phyloP scores from a whole-genome alignment of 2,797 vertebrate genomes.

The Tenualosa ilisha region DNA sequence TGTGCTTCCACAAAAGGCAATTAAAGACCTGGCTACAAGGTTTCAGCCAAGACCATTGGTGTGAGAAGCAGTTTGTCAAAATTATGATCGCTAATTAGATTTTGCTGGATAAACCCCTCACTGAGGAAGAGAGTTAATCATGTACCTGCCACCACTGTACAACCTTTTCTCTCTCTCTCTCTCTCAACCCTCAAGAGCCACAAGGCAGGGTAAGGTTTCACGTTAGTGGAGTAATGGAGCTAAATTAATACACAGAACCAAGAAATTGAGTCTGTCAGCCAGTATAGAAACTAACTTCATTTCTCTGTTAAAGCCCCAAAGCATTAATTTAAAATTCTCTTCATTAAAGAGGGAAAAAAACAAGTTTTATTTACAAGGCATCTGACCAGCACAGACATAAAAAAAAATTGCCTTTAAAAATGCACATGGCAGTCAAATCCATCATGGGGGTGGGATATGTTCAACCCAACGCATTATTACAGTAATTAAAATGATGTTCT shows the following conservation, averaged over 20 bases:
- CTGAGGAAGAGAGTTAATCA: neutral
- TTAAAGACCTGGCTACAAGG: neutral
- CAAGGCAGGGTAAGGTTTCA: neutral
- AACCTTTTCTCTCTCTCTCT: neutral
- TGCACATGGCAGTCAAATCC: neutral
- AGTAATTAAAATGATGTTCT: neutral
- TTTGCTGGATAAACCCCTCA: neutral
- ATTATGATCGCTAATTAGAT: slow-evolving; percentile 23
- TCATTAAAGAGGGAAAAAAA: neutral
- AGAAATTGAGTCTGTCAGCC: neutral
- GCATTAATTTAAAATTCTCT: neutral
- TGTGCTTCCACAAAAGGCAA: neutral
- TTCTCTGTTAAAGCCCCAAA: neutral
- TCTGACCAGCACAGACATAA: neutral
- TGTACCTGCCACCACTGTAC: slow-evolving; percentile 15
- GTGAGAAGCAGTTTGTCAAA: slow-evolving; percentile 15
- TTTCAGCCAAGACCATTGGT: neutral
- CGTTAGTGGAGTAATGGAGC: neutral
- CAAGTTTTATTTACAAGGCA: neutral
- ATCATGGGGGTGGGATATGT: neutral
- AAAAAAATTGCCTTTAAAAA: neutral
- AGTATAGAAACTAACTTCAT: neutral
- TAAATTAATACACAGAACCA: neutral
- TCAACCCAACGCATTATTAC: no score
- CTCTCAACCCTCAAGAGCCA: neutral